Percentiles rank a stretch among this genome's conserved stretches.
These are phyloP conservation scores for Tychaedon coryphoeus DNA, from an alignment of 2,113 vertebrate species.

Conservation along the genomic window DNA sequence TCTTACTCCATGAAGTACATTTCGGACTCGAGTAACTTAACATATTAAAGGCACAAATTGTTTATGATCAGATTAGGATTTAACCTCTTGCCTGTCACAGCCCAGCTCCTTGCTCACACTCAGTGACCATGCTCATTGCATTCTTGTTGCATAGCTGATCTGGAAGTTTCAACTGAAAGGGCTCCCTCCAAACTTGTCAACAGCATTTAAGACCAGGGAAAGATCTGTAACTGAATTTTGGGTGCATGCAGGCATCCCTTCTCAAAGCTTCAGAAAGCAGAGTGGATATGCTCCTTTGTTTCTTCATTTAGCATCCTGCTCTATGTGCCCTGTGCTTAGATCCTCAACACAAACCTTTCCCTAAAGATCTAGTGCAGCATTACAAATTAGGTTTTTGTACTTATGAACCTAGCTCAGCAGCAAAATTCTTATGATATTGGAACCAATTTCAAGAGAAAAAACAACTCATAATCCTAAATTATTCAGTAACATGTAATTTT, in stretches of 20 bases:
- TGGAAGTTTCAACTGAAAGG: background rate
- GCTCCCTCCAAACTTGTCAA: background rate
- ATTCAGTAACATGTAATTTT: background rate
- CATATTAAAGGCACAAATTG: background rate
- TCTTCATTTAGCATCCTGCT: background rate
- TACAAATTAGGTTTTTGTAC: background rate
- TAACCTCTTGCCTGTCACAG: background rate
- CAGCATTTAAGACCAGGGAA: background rate
- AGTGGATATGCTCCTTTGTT: background rate
- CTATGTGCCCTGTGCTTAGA: background rate
- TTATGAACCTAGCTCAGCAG: background rate
- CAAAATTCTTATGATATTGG: background rate
- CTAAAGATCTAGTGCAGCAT: background rate
- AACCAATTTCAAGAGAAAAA: background rate
- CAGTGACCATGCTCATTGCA: rapidly evolving
- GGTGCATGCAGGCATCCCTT: background rate
- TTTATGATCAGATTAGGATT: background rate
- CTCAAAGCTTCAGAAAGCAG: background rate
- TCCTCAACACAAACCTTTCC: background rate
- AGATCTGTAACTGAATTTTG: background rate
- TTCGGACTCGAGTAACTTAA: background rate
- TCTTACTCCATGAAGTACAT: background rate
- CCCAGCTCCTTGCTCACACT: background rate
- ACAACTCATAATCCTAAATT: background rate
- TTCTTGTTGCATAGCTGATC: background rate